phyloP scores from a whole-genome alignment of 2,888 invertebrate species.

The Athetis lepigone region DNA sequence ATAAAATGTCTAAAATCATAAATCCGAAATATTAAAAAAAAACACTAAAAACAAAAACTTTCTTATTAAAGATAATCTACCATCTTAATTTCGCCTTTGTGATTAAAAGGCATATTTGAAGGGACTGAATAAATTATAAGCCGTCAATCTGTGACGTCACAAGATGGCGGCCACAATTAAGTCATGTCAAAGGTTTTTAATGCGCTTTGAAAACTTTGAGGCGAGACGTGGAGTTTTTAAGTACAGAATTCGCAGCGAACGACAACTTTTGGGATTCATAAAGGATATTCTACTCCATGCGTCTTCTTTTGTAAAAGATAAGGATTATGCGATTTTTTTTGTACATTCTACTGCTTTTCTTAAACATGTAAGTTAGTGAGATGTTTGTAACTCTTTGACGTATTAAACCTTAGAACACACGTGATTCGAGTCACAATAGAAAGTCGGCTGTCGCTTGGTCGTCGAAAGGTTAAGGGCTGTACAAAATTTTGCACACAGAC shows the following conservation, averaged over 20 bases:
- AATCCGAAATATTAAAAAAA: background rate
- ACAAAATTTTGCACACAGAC: too few relatives aligned
- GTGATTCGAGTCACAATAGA: too few relatives aligned
- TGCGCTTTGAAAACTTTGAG: slow-evolving; percentile 56
- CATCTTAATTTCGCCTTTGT: slow-evolving; percentile 45
- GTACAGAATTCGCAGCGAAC: slow-evolving; percentile 22
- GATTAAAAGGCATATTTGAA: slow-evolving; percentile 52
- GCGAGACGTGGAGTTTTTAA: slow-evolving; percentile 36
- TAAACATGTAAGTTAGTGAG: too few relatives aligned
- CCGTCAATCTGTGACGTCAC: slow-evolving; percentile 54
- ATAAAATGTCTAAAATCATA: background rate
- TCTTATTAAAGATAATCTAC: slow-evolving; percentile 31
- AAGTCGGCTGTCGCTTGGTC: too few relatives aligned
- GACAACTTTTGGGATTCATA: slow-evolving; percentile 15
- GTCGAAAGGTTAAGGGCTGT: too few relatives aligned
- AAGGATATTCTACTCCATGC: slow-evolving; percentile 6
- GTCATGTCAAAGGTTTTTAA: slow-evolving; percentile 62
- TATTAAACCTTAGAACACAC: too few relatives aligned
- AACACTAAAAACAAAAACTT: slow-evolving; percentile 12
- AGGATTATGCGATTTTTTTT: background rate
- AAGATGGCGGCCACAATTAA: slow-evolving; percentile 57
- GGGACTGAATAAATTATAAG: slow-evolving; percentile 54
- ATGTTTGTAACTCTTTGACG: too few relatives aligned
- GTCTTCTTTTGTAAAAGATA: background rate
- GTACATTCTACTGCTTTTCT: too few relatives aligned